Evolutionary conservation across 1,140 invertebrate species (phyloP).

Genomic region (Cotesia vestalis): DNA sequence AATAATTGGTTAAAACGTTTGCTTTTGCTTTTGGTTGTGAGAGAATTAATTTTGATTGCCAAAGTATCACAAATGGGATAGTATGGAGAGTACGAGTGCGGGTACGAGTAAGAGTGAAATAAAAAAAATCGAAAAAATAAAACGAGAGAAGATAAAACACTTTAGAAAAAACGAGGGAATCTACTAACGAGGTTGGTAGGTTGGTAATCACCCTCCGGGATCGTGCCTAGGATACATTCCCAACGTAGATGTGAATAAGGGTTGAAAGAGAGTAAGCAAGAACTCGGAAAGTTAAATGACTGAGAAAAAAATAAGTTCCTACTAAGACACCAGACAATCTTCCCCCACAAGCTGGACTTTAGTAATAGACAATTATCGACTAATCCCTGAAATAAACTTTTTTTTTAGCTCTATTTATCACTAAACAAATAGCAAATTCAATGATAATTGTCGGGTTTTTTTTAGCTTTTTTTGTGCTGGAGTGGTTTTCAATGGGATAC

Average conservation of each 20-base stretch:
- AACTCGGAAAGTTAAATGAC: background rate
- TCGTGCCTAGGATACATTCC: constrained; percentile 33
- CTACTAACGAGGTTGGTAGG: constrained; percentile 42
- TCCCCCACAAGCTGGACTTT: constrained; percentile 12
- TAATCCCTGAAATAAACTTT: constrained; percentile 3
- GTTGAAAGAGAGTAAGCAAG: constrained; percentile 2
- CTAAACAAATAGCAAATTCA: background rate
- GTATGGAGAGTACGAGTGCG: background rate
- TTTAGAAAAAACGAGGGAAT: constrained; percentile 38
- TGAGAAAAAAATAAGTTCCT: background rate
- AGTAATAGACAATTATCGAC: constrained; percentile 35
- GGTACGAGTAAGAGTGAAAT: constrained; percentile 22
- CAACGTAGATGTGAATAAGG: constrained; percentile 17
- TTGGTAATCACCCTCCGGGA: constrained; percentile 34
- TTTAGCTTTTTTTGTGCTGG: too few relatives aligned
- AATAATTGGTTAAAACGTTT: constrained; percentile 50
- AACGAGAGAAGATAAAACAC: background rate
- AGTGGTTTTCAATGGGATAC: too few relatives aligned
- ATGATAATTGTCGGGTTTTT: background rate
- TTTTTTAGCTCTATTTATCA: background rate
- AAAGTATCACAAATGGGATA: constrained; percentile 19
- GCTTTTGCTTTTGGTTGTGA: constrained; percentile 43
- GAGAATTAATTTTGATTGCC: constrained; percentile 58
- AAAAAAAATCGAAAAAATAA: too few relatives aligned
- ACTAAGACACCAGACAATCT: constrained; percentile 15